These are phyloP conservation scores for Drosophila tsacasi DNA, from an alignment of 1,140 invertebrate species.

Conservation along the genomic window DNA sequence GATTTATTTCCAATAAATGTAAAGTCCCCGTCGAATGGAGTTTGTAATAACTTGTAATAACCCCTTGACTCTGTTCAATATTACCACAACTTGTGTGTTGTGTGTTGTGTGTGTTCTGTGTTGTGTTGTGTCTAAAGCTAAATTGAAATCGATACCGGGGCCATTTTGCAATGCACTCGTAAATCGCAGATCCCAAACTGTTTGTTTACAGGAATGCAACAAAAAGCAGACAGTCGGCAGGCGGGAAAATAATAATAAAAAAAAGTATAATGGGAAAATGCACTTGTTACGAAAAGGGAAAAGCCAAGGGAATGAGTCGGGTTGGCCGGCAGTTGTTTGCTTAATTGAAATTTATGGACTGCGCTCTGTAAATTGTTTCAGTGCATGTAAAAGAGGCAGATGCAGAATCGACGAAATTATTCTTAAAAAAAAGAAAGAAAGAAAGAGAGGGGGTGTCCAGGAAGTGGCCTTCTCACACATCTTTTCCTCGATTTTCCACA, in stretches of 20 bases:
- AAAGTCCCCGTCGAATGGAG: not conserved
- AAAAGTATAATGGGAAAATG: constrained; percentile 27
- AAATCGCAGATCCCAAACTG: constrained; percentile 25
- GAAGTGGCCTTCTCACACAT: constrained; percentile 7
- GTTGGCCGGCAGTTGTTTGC: constrained; percentile 38
- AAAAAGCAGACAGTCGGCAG: constrained; percentile 22
- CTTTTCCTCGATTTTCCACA: constrained; percentile 1
- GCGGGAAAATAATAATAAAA: constrained; percentile 29
- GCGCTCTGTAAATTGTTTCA: constrained; percentile 51
- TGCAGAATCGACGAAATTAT: constrained; percentile 17
- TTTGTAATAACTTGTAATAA: constrained; percentile 17
- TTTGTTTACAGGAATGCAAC: constrained; percentile 30
- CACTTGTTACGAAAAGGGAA: constrained; percentile 15
- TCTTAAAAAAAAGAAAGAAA: not conserved
- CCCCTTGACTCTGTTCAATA: constrained; percentile 2
- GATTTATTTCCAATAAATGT: not conserved
- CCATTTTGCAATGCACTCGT: constrained; percentile 25
- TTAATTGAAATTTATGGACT: constrained; percentile 79
- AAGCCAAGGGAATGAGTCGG: constrained; percentile 22
- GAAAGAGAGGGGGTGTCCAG: not conserved
- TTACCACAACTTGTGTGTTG: constrained; percentile 13
- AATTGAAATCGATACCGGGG: constrained; percentile 28
- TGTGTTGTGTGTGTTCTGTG: not conserved
- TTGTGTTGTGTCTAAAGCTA: constrained; percentile 4
- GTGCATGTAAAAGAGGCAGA: constrained; percentile 2